Base-by-base conservation (phyloP, 2,797 vertebrate genomes). In the Pseudomugil gertrudae region DNA sequence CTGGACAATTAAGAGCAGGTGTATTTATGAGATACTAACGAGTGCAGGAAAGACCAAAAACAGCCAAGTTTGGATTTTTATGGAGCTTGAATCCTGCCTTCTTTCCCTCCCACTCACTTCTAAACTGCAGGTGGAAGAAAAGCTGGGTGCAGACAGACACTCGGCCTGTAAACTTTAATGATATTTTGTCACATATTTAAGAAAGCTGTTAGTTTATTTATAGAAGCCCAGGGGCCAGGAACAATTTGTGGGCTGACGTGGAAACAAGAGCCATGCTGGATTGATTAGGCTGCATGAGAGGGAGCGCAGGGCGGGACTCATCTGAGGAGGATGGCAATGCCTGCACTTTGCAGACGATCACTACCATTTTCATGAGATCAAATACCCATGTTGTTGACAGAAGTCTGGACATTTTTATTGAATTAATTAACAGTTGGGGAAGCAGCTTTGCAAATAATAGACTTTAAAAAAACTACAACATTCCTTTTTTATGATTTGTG, bases 1-100 rank as follows among this genome's bases (percentile, higher is more conserved):
- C 86, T 87, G 81, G 73, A 87, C 83, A 89, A 87, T 89, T 59
- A 65, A 71, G 69, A 80, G 75, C 88, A 88, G 84, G 84, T 87
- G 84, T 71, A 72, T 73, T 73, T 57, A 45, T 67, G 54, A 67
- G 66, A 77, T 72, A 58, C 5, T 1, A 51, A 35, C 68, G 38
- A 63, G 50, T 55, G 51, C 26, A 40, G 35, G 61, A 19, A 29
- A 4, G 21, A 59, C n/a, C 54, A n/a, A 24, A 57, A 17, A 27
- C 53, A 6, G 26, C 43, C 57, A 11, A 6, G 15, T 50, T 55
- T 36, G 2, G 57, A 17, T 21, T 74, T 76, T 67, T 59, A 72
- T 59, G 50, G 50, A 63, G 48, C 38, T 17, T 40, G 7, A 40
- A 45, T 33, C 30, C 32, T 21, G 8, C 50, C 13, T 47, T 50